phyloP scores from a whole-genome alignment of 2,797 vertebrate genomes.

The Gadopsis bispinosus region DNA sequence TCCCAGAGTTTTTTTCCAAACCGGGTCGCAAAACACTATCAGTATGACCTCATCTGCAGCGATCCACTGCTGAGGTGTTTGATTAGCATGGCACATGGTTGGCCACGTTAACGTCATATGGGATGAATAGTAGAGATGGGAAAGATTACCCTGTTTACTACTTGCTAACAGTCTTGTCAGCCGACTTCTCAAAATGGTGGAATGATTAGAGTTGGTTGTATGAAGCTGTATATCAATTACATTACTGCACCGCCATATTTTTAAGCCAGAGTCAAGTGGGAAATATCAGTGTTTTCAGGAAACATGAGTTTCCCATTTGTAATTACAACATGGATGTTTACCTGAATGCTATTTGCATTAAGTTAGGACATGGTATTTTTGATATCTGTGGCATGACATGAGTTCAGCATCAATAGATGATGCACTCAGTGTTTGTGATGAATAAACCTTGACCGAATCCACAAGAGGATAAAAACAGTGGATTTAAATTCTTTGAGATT shows the following conservation, averaged over 20 bases:
- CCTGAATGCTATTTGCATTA: neutral
- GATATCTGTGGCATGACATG: neutral
- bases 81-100: neutral
- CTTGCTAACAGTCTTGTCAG: neutral
- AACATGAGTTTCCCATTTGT: neutral
- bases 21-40: neutral
- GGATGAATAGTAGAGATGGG: neutral
- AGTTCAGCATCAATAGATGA: no score
- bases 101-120: neutral
- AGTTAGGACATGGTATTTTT: neutral
- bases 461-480: neutral
- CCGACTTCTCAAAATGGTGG: neutral
- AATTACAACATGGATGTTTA: neutral
- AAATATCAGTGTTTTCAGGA: neutral
- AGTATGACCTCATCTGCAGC: neutral
- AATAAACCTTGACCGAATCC: constrained; percentile 1
- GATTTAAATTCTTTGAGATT: neutral
- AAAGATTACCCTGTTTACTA: neutral
- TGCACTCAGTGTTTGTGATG: neutral
- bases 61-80: neutral
- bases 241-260: neutral
- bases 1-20: neutral
- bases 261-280: neutral
- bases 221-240: neutral
- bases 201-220: neutral